Evolutionary conservation across 1,140 invertebrate species (phyloP), one percentile per base, ranked within the genome.

Genomic region (Drosophila elegans): DNA sequence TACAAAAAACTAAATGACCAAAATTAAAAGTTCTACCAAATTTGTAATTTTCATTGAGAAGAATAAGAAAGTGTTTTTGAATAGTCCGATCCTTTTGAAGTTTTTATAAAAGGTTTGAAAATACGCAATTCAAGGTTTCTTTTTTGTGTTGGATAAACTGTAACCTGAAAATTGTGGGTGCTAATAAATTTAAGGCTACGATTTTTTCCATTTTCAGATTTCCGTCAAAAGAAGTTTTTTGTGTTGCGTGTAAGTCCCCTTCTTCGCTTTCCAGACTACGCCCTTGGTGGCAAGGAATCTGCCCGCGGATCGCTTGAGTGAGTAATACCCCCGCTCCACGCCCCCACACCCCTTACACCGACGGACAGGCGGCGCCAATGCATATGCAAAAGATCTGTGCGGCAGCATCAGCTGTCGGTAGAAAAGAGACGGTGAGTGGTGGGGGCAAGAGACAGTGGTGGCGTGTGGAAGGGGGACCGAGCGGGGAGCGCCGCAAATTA

Each of bases 401-500:
- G 67, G 67, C 62, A 80, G 66, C 71, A 80, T 49, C 78, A 76
- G 51, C 68, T 78, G 75, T 55, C 53, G 39, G 49, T 42, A 34
- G 45, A 9, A 60, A 52, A 13, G 39, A 42, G 59, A 64, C 42
- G 29, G 42, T 13, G 13, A 45, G 25, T n/a, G 25, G 25, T n/a
- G 4, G 59, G 51, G 59, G 51, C 12, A 41, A 38, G 62, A n/a
- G 42, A 10, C 44, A 29, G 44, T 27, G 39, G 21, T 36, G 36
- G 5, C n/a, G 44, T 51, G 39, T 25, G 27, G 16, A 32, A 21
- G 12, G 55, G 46, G 45, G 36, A 36, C 12, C n/a, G 41, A 78
- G 41, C 44, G 66, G 41, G 66, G 52, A 71, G 69, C 59, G 77
- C 66, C 71, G 72, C 81, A 80, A 85, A 80, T 74, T 85, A 86